Base-by-base conservation (phyloP, 23 tunicate genomes). In the Botrylloides violaceus region DNA sequence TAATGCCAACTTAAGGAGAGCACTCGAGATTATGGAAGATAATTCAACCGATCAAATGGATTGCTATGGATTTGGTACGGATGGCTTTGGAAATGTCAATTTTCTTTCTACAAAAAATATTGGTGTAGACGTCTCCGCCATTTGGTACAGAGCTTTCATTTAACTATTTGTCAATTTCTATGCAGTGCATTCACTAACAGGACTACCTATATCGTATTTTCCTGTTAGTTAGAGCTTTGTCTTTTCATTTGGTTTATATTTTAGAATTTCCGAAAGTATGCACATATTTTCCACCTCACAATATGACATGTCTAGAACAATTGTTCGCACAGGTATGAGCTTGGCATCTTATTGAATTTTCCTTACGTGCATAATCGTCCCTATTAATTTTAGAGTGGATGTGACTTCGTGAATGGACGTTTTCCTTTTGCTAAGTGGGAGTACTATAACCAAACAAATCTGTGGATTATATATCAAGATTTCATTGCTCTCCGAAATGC, bases 21-120 rank as follows among this genome's bases (percentile, higher is more conserved):
- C 37, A 1, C 0, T 68, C 19, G 57, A 37, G 25, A 68, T 68
- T 4, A 68, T 68, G 74, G 58, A 25, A 22, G 58, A 4, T 4
- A 68, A 68, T 43, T 21, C 74, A 0, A 68, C 58, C 19, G 74
- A 68, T 43, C 74, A 68, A 38, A 68, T 68, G 74, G 49, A 68
- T 9, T 68, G 74, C 74, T 68, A 68, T 68, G 74, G 74, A 68
- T 68, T 68, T 43, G 37, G 74, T 68, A 63, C 3, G 70, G 19
- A 23, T 4, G 23, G 12, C 3, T 58, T 23, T 58, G 3, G 12
- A 12, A 47, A 47, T 12, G 12, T 47, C 18, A 18, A 47, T 47
- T 47, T 47, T 47, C 55, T 47, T 18, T 47, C 18, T 47, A 12
- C 18, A 18, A 47, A 47, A 47, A 47, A 12, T 47, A n/a, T n/a